Percentiles rank a stretch among this genome's conserved stretches.
Evolutionary conservation across 2,888 invertebrate genomes (phyloP).

Genomic region (Penaeus monodon): DNA sequence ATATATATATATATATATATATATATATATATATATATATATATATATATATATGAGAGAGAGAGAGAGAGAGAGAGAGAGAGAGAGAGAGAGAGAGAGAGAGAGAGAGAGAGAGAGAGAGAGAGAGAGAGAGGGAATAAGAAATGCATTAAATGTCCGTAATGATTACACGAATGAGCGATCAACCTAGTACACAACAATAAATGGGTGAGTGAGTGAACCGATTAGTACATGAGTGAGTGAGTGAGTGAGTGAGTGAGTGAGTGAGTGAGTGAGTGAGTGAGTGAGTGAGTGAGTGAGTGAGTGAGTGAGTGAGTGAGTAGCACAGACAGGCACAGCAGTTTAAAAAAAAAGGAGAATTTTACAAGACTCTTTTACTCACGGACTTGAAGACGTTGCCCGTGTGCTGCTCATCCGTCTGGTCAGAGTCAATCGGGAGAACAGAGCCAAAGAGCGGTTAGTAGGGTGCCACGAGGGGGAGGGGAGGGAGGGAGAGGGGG

Average conservation of each 20-base stretch:
- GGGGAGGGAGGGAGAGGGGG: not conserved
- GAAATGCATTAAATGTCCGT: no score
- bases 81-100: slow-evolving; percentile 3
- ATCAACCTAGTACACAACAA: no score
- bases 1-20: no score
- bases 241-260: not conserved
- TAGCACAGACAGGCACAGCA: not conserved
- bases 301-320: not conserved
- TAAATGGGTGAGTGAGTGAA: no score
- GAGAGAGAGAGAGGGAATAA: not conserved
- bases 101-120: not conserved
- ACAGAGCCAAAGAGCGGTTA: slow-evolving; percentile 1
- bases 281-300: not conserved
- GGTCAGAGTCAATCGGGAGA: not conserved
- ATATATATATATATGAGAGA: not conserved
- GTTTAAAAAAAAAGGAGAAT: not conserved
- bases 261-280: slow-evolving; percentile 3
- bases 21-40: no score
- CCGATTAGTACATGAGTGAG: not conserved
- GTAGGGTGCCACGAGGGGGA: not conserved
- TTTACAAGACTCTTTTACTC: not conserved
- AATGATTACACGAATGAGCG: no score
- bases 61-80: slow-evolving; percentile 18
- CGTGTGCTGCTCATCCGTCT: slow-evolving; percentile 20
- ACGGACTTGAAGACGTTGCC: slow-evolving; percentile 37